These are phyloP conservation scores for Monodelphis domestica DNA, from an alignment of 2,797 vertebrate species.

Conservation along the genomic window DNA sequence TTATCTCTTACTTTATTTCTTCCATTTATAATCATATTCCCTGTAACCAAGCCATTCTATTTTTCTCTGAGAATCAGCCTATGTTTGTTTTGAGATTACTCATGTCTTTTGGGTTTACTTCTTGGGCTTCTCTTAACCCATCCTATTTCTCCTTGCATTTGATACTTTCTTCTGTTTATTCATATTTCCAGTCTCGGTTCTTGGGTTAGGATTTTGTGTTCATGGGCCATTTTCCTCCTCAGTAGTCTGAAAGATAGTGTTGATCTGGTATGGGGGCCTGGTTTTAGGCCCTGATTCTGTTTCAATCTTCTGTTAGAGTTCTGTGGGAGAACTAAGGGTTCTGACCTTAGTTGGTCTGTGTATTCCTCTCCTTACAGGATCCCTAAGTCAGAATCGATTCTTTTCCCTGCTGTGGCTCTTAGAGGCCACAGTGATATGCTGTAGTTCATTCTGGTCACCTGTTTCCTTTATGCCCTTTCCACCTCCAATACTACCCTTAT, in stretches of 20 bases:
- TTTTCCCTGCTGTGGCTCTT: background rate
- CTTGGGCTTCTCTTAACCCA: background rate
- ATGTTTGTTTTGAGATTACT: background rate
- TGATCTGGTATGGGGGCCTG: background rate
- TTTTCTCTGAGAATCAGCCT: background rate
- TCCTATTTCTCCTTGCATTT: background rate
- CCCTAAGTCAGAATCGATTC: background rate
- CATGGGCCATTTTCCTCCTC: background rate
- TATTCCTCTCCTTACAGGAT: background rate
- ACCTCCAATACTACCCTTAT: background rate
- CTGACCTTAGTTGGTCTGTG: background rate
- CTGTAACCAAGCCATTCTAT: background rate
- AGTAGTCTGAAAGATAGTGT: background rate
- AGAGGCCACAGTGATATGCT: background rate
- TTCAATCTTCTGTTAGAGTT: background rate
- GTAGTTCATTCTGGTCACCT: background rate
- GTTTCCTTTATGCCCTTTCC: background rate
- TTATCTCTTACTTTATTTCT: background rate
- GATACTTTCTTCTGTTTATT: background rate
- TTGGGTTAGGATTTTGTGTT: background rate
- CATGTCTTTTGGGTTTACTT: background rate
- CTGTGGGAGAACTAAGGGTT: background rate
- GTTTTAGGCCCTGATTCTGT: background rate
- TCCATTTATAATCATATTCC: background rate
- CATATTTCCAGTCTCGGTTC: background rate